Base-by-base conservation (phyloP, 2,888 invertebrate genomes). In the Chrysomela aeneicollis region DNA sequence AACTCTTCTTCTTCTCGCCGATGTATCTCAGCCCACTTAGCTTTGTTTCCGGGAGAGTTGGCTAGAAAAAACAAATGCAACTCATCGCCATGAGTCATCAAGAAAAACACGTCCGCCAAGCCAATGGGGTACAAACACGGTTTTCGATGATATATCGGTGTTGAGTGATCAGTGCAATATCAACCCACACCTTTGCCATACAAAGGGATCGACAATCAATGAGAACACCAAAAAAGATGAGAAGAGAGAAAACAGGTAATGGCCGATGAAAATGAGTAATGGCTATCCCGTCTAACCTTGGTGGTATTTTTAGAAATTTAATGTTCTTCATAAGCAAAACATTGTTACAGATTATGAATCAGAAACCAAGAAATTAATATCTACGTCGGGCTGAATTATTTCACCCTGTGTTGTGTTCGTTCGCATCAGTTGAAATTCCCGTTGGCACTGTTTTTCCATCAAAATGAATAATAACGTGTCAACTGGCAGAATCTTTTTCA, bases 21-120 rank as follows among this genome's bases (percentile, higher is more conserved):
- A 58, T 76, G 80, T 42, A 81, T 82, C 72, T 85, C 85, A 0
- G 78, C 77, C 86, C 86, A 87, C 68, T 82, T 84, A 46, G 78
- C 78, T 12, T 84, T 81, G 73, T 87, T 87, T 10, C 67, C 84
- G 1, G 85, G 85, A 46, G 81, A 74, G 66, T 85, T 82, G 2
- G 84, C 87, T 87, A 77, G 52, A 83, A 82, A 59, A 63, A 59
- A 49, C n/a, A 42, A 42, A 42, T 10, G 35, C 12, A 55, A 55
- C 42, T 22, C 37, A 55, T 42, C 55, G 46, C 46, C 12, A 57
- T 26, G 22, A 1, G 37, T 57, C 57, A 42, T 15, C 57, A n/a
- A 46, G 26, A 52, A 57, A 50, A 37, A 62, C 49, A 49, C 30
- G 53, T 32, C 50, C 21, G 19, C 22, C 49, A 22, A 50, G n/a